Base-by-base conservation (phyloP, 2,113 vertebrate genomes). In the Pelodiscus sinensis region DNA sequence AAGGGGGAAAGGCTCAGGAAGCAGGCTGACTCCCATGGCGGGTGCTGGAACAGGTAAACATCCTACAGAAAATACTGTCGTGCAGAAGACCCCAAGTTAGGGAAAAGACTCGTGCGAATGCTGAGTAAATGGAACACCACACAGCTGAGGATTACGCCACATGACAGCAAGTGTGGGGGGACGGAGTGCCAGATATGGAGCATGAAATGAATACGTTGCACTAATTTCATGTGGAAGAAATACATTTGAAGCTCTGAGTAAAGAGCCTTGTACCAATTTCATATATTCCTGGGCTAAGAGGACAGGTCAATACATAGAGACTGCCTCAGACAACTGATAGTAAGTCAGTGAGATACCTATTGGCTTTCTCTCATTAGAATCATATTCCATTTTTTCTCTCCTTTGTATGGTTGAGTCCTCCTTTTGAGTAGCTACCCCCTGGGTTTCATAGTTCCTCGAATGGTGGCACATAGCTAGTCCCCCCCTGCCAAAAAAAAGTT, bases 41-140 rank as follows among this genome's bases (percentile, higher is more conserved):
- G 57, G 57, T 4, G 22, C 57, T 58, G 57, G 57, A 58, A 25
- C 57, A 18, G 62, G 31, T 29, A 68, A 31, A 68, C 29, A 31
- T n/a, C 62, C 31, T n/a, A 29, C n/a, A 68, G 38, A 44, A 44
- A 44, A 68, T 29, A n/a, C 62, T n/a, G 31, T 31, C 62, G 15
- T 68, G 15, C 16, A 35, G 65, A 71, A 35, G 65, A 71, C n/a
- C 18, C 65, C 31, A 71, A 35, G 8, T 71, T 9, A 35, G 18
- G n/a, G 16, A n/a, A 8, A 71, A 35, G 9, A n/a, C 87, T 95
- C 92, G 85, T 84, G 90, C 86, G 86, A 95, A 96, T 0, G 87
- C 84, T 58, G 95, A 95, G 93, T 91, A 94, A 94, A 95, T 86
- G 88, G 31, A 80, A 86, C 78, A 52, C 80, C 93, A 93, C 84